These are phyloP conservation scores for Jordanella pulchra DNA, from an alignment of 2,797 vertebrate species.

Conservation along the genomic window DNA sequence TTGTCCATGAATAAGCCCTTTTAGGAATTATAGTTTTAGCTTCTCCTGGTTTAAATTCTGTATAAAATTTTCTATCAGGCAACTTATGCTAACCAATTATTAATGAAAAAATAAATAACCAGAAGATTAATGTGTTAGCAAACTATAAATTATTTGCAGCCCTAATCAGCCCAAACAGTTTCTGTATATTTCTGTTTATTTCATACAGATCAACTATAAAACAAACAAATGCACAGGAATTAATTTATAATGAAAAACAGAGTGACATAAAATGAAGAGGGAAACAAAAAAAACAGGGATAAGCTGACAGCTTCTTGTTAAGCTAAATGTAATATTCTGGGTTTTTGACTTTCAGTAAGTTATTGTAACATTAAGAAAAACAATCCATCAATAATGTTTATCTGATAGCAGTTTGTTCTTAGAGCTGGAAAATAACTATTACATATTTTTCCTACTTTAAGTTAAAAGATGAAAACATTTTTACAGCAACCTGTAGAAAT, in stretches of 20 bases:
- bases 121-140: too few species aligned
- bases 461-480: too few species aligned
- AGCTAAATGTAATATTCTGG: background rate
- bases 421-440: background rate
- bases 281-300: background rate
- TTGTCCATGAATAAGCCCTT: too few species aligned
- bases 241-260: background rate
- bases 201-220: background rate
- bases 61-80: too few species aligned
- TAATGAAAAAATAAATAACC: too few species aligned
- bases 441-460: background rate
- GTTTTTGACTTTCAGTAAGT: background rate
- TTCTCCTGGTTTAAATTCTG: too few species aligned
- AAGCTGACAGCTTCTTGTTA: background rate
- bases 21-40: too few species aligned
- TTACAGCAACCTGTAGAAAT: too few species aligned
- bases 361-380: background rate
- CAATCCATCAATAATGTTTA: background rate
- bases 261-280: too few species aligned
- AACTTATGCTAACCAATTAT: too few species aligned
- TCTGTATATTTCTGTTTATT: background rate
- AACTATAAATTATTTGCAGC: too few species aligned
- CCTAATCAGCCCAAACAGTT: background rate
- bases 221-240: background rate
- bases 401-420: background rate